A percentile compares a stretch with the other conserved stretches of the same genome.
Conservation (phyloP, 2,888 invertebrate genomes). For the Bembecia ichneumoniformis region DNA sequence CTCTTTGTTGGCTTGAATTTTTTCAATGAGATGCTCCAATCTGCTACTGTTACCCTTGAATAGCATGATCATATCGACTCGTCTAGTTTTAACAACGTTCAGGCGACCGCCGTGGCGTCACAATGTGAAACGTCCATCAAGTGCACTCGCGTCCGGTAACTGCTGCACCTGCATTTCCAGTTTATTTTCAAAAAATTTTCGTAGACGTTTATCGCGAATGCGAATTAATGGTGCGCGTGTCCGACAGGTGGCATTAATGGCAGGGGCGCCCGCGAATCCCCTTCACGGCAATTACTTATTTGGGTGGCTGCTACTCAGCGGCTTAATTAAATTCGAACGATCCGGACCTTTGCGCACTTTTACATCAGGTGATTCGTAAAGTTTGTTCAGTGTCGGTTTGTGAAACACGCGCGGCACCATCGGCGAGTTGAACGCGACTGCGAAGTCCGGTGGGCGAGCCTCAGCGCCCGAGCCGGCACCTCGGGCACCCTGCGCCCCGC, state of each 20-base stretch:
- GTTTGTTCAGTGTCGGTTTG: constrained; percentile 16
- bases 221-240: constrained; percentile 63
- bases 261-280: constrained; percentile 48
- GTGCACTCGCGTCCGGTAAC: constrained; percentile 20
- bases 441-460: constrained; percentile 48
- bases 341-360: constrained; percentile 44
- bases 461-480: constrained; percentile 35
- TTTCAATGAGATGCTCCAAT: constrained; percentile 87
- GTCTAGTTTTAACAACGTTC: constrained; percentile 1
- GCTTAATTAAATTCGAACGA: constrained; percentile 42
- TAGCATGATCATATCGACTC: constrained; percentile 76
- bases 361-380: constrained; percentile 9
- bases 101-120: background rate
- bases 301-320: constrained; percentile 48
- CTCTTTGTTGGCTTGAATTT: constrained; percentile 89
- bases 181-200: constrained; percentile 59
- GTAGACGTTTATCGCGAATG: constrained; percentile 50
- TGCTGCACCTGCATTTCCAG: constrained; percentile 66
- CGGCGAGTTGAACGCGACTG: constrained; percentile 58
- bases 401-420: constrained; percentile 43
- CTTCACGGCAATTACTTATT: constrained; percentile 67
- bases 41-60: constrained; percentile 90
- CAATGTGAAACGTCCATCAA: constrained; percentile 9
- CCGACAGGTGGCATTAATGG: constrained; percentile 65
- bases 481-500: constrained; percentile 61